Evolutionary conservation across 2,797 vertebrate species (phyloP).

Genomic region (Anabacerthia variegaticeps): DNA sequence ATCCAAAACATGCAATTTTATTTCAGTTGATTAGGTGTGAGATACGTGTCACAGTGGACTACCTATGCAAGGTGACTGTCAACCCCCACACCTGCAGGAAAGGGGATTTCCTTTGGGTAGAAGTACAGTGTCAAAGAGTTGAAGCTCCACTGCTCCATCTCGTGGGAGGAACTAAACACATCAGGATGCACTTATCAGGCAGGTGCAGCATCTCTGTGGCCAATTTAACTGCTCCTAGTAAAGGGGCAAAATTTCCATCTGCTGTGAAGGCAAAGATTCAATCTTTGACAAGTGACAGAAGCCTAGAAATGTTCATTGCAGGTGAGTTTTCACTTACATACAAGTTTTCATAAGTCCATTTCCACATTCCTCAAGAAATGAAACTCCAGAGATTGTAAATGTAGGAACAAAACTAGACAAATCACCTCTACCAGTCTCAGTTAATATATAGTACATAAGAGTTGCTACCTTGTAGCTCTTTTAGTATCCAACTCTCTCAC

Average conservation of each 20-base stretch:
- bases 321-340: not conserved
- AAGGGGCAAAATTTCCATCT: not conserved
- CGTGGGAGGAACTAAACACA: slow-evolving; percentile 23
- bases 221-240: fast-evolving
- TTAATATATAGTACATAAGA: not conserved
- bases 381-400: not conserved
- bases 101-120: not conserved
- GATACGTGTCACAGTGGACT: not conserved
- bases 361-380: not conserved
- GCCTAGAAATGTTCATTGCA: fast-evolving
- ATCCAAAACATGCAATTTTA: slow-evolving; percentile 21
- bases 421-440: not conserved
- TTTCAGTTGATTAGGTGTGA: slow-evolving; percentile 28
- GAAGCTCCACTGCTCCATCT: slow-evolving; percentile 38
- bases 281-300: not conserved
- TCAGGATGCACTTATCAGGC: not conserved
- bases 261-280: not conserved
- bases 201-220: not conserved
- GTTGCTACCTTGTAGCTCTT: not conserved
- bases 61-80: slow-evolving; percentile 28
- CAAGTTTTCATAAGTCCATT: not conserved
- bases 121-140: not conserved
- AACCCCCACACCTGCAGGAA: not conserved
- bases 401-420: not conserved
- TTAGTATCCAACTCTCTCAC: not conserved